A percentile compares a stretch with the other conserved stretches of the same genome.
Conservation (phyloP, 2,888 invertebrate genomes). For the Aleiodes leptofemur region DNA sequence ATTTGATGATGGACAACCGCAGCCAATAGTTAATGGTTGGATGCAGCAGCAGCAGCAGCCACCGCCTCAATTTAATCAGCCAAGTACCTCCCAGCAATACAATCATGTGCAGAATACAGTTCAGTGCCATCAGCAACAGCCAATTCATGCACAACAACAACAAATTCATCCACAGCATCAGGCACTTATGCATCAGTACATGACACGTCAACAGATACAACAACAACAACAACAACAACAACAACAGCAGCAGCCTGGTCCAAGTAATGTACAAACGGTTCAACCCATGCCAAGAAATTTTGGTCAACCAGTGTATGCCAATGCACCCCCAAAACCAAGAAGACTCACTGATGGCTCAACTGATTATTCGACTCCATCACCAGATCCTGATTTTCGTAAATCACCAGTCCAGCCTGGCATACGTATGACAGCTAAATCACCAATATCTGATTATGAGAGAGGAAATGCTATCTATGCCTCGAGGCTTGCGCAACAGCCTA, state of each 20-base stretch:
- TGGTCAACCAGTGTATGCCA: conserved; percentile 88
- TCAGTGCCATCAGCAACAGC: conserved; percentile 48
- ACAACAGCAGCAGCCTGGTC: conserved; percentile 66
- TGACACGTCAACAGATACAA: conserved; percentile 47
- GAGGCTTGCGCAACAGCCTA: conserved; percentile 74
- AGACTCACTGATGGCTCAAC: conserved; percentile 84
- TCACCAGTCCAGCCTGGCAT: conserved; percentile 63
- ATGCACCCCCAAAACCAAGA: conserved; percentile 92
- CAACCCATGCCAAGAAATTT: conserved; percentile 73
- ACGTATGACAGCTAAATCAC: conserved; percentile 63
- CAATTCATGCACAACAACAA: conserved; percentile 38
- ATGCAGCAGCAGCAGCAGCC: conserved; percentile 65
- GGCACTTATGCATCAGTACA: conserved; percentile 58
- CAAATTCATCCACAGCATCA: conserved; percentile 57
- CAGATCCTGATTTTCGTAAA: conserved; percentile 66
- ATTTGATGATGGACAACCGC: conserved; percentile 56
- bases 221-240: conserved; percentile 59
- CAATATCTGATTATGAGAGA: conserved; percentile 65
- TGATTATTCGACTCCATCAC: conserved; percentile 83
- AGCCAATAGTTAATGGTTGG: conserved; percentile 67
- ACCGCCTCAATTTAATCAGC: conserved; percentile 62
- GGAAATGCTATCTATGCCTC: conserved; percentile 60
- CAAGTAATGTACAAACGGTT: conserved; percentile 63
- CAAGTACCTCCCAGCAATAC: conserved; percentile 57
- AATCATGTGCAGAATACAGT: conserved; percentile 46